Conservation (phyloP, 2,888 invertebrate species). For the Tipula unca region DNA sequence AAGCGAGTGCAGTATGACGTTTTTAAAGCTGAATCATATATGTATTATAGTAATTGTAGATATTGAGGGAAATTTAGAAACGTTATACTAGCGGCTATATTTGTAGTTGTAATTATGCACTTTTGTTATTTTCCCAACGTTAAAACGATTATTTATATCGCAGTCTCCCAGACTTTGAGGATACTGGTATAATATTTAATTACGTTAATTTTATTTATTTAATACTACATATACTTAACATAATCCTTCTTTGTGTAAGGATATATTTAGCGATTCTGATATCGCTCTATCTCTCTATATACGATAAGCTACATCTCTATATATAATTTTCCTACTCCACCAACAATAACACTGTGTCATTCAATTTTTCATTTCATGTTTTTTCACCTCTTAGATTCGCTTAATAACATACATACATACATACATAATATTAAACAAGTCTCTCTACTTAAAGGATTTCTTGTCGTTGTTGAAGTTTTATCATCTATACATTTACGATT, state of each 20-base stretch:
- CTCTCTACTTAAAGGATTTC: not conserved
- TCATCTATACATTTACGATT: not conserved
- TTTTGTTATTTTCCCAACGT: no score
- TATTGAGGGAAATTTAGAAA: not conserved
- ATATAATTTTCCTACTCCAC: not conserved
- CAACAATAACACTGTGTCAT: not conserved
- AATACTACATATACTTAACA: not conserved
- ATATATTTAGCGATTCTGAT: not conserved
- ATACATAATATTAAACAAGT: not conserved
- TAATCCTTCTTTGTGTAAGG: not conserved
- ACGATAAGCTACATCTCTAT: not conserved
- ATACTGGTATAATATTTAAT: not conserved
- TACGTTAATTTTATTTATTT: not conserved
- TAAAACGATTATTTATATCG: not conserved
- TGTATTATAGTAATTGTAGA: not conserved
- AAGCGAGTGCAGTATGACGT: not conserved
- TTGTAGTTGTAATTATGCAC: not conserved
- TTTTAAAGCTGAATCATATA: not conserved
- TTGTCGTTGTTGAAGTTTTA: not conserved
- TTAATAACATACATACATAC: no score
- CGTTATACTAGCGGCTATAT: not conserved
- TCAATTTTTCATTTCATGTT: not conserved
- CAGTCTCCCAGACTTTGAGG: not conserved
- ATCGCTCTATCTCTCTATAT: not conserved
- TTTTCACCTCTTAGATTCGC: not conserved